These are phyloP conservation scores for Steatornis caripensis DNA, from an alignment of 2,113 vertebrate genomes.

Conservation along the genomic window DNA sequence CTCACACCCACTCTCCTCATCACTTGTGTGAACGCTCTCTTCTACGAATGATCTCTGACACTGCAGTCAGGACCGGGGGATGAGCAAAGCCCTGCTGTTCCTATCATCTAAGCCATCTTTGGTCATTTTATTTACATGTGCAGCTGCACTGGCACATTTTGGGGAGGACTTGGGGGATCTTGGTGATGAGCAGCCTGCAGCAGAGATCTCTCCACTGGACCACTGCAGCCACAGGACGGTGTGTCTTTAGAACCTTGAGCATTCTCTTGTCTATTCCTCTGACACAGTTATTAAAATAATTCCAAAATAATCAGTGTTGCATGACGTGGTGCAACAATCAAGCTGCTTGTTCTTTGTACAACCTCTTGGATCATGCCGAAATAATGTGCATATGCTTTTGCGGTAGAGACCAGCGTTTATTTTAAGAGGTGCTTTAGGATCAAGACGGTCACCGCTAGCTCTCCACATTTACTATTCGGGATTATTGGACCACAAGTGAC, in stretches of 20 bases:
- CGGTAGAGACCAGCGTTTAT: background rate
- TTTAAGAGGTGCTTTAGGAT: conserved; percentile 39
- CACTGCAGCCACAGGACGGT: background rate
- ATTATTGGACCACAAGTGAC: conserved; percentile 45
- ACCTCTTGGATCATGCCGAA: background rate
- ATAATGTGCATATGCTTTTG: background rate
- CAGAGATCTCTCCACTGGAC: background rate
- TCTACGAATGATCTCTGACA: background rate
- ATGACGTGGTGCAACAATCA: background rate
- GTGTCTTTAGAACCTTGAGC: background rate
- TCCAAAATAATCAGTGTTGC: background rate
- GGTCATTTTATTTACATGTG: background rate
- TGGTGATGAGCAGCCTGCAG: background rate
- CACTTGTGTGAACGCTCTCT: background rate
- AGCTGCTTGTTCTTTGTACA: background rate
- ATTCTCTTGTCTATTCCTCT: background rate
- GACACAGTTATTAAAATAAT: background rate
- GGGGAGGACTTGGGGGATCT: background rate
- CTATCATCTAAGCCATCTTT: background rate
- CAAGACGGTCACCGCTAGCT: conserved; percentile 4
- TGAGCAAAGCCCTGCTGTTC: background rate
- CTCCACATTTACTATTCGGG: conserved; percentile 32
- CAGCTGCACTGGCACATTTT: background rate
- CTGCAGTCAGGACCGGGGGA: background rate
- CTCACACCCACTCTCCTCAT: background rate